phyloP scores from a whole-genome alignment of 2,797 vertebrate genomes.

The Erethizon dorsatum region DNA sequence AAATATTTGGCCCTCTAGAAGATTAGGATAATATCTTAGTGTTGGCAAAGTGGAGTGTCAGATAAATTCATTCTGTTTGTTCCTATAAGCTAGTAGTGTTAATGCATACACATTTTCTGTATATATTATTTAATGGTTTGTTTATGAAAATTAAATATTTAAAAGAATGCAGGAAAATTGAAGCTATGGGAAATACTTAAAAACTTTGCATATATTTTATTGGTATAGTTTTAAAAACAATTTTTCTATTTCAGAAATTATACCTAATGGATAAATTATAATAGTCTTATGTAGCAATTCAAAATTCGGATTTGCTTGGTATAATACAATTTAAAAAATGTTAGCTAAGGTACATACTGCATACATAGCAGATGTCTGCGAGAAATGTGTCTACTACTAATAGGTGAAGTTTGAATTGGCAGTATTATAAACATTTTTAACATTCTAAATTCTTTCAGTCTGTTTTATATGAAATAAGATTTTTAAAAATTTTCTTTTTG shows the following conservation, averaged over 20 bases:
- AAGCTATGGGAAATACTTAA: background rate
- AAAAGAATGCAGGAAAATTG: slow-evolving; percentile 6
- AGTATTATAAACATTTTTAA: slow-evolving; percentile 64
- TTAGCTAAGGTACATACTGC: slow-evolving; percentile 51
- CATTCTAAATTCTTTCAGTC: slow-evolving; percentile 70
- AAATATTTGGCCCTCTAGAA: background rate
- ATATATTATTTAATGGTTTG: background rate
- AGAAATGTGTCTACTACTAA: background rate
- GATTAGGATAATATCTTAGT: background rate
- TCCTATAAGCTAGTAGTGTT: background rate
- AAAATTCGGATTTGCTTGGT: slow-evolving; percentile 14
- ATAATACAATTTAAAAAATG: slow-evolving; percentile 57
- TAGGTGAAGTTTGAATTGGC: slow-evolving; percentile 52
- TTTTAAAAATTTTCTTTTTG: background rate
- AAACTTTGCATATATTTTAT: slow-evolving; percentile 12
- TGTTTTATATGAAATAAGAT: slow-evolving; percentile 11
- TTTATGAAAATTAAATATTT: slow-evolving; percentile 18
- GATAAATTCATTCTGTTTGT: background rate
- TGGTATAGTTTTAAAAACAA: background rate
- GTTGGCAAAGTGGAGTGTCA: background rate
- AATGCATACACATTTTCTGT: background rate
- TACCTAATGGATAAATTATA: slow-evolving; percentile 26
- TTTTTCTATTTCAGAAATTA: background rate
- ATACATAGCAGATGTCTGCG: background rate
- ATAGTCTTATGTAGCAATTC: background rate